phyloP scores from a whole-genome alignment of 2,113 vertebrate species.

The Arizona elegans region DNA sequence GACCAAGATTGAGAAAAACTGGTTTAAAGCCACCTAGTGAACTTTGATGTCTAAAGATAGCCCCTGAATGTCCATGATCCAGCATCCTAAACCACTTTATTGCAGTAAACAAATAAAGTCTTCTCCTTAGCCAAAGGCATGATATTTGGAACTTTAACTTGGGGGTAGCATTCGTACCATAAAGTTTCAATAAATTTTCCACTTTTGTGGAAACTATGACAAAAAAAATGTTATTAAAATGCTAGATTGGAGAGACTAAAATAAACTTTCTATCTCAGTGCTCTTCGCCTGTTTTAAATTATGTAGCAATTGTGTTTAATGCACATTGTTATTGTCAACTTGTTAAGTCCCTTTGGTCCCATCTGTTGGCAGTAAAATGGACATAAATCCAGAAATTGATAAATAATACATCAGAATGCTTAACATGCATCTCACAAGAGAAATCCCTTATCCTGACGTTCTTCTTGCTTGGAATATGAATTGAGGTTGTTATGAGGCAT shows the following conservation, averaged over 20 bases:
- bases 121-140: too few relatives aligned
- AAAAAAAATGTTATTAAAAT: not conserved
- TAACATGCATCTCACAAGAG: not conserved
- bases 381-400: not conserved
- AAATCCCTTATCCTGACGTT: not conserved
- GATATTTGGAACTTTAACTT: not conserved
- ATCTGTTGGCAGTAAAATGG: not conserved
- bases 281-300: not conserved
- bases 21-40: not conserved
- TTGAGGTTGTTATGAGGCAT: not conserved
- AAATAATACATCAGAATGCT: not conserved
- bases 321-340: not conserved
- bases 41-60: not conserved
- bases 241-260: not conserved
- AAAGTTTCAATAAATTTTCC: not conserved
- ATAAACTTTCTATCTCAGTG: not conserved
- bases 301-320: not conserved
- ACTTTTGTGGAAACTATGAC: not conserved
- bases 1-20: not conserved
- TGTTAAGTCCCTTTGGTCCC: not conserved
- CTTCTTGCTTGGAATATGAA: not conserved
- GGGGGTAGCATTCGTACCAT: not conserved
- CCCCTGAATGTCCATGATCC: not conserved
- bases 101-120: not conserved
- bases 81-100: not conserved